Conservation (phyloP, 2,797 vertebrate genomes). For the Danio albolineatus region DNA sequence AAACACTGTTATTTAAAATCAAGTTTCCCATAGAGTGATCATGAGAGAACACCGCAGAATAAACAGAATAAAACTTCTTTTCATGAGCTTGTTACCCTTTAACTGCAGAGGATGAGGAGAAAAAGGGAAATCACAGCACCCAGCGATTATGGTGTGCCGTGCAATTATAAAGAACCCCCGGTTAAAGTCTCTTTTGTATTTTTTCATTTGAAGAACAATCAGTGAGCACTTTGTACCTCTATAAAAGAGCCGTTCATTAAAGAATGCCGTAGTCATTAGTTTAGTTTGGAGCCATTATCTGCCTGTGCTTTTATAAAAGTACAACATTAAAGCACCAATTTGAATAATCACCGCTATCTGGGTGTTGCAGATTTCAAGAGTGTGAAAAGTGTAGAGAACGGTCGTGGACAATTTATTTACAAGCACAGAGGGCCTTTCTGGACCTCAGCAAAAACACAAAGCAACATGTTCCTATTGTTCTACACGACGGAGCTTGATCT, state of each 20-base stretch:
- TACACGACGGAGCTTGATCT: neutral
- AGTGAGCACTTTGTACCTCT: conserved; percentile 26
- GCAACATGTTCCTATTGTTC: neutral
- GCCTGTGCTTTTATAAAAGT: conserved; percentile 23
- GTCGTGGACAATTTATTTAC: conserved; percentile 4
- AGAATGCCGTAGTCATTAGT: conserved; percentile 50
- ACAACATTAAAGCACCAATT: conserved; percentile 43
- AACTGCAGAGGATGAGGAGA: neutral
- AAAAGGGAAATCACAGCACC: neutral
- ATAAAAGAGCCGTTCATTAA: conserved; percentile 40
- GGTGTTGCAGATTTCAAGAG: conserved; percentile 22
- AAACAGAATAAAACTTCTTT: neutral
- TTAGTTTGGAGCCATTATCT: conserved; percentile 49
- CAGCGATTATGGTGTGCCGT: conserved; percentile 2
- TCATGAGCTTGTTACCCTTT: conserved; percentile 14
- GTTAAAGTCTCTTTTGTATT: conserved; percentile 29
- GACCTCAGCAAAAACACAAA: neutral
- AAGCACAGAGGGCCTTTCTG: neutral
- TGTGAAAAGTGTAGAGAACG: neutral
- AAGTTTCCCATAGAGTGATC: neutral
- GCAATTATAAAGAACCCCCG: conserved; percentile 37
- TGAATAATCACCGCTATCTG: conserved; percentile 41
- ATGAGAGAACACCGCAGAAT: neutral
- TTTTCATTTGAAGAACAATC: conserved; percentile 33
- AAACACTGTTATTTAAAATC: neutral